Evolutionary conservation across 2,113 vertebrate genomes (phyloP), one percentile per base, ranked within the genome.

Genomic region (Boleophthalmus pectinirostris): DNA sequence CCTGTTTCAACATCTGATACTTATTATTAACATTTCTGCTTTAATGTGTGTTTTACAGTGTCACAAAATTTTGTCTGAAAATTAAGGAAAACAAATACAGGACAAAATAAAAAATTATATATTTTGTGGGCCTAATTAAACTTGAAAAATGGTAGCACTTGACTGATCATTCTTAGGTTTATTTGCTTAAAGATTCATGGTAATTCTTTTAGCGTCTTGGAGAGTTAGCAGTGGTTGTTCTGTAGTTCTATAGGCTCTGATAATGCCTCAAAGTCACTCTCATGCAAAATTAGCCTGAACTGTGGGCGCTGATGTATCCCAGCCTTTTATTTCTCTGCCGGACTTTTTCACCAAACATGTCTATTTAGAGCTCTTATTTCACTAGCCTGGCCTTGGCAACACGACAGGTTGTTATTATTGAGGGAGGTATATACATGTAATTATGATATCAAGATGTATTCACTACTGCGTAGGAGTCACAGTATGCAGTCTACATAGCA

Each of bases 371-470:
- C 81, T 87, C 87, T 87, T 85, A 92, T 92, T 90, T 78, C 73
- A 87, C 87, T 81, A 70, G 49, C 71, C 65, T 84, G 53, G 75
- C 89, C 82, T 58, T 87, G 82, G 70, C 69, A 78, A 61, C 69
- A 70, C 84, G 86, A 77, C 80, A 82, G 82, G 85, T 86, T 87
- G 87, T 85, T 88, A 79, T 88, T 83, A 87, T 83, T 77, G 85
- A 81, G 75, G 82, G 80, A 88, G 87, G 83, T 90, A 87, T 91
- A 87, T 90, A 82, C 79, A 86, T 91, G 88, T 92, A 89, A 92
- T 90, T 92, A 92, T 90, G 88, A 80, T 93, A 92, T 90, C 86
- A 82, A 90, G 61, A 88, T 91, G 88, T 92, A 90, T 91, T 89
- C 85, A 87, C 89, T 88, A 89, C 82, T 87, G 87, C 80, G 82